Evolutionary conservation across 37 sponge, comb jelly and placozoan genomes (phyloP), one percentile per base, ranked within the genome.

Genomic region (Cladorhizidae sp.): DNA sequence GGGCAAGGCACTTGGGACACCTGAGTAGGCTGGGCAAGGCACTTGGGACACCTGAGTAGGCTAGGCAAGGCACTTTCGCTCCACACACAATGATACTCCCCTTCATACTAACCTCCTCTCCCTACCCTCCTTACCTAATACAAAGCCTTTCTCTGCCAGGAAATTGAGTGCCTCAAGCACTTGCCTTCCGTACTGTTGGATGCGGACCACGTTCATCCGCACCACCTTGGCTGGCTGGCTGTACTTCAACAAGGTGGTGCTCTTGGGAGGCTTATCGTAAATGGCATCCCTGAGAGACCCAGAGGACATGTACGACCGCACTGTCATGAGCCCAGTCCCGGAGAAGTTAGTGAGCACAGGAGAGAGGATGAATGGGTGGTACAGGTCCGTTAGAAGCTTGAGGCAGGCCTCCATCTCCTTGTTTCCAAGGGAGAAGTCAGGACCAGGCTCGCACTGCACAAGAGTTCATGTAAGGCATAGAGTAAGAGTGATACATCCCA

Each of bases 111-210:
- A n/a, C n/a, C n/a, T n/a, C n/a, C n/a, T n/a, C n/a, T n/a, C n/a
- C n/a, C n/a, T n/a, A n/a, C 20, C 7, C 9, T 20, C 25, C 89
- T 58, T 56, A 93, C 93, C 94, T n/a, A 84, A 64, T 6, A 88
- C 73, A 78, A 85, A 91, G n/a, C 95, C 95, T 70, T 89, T 89
- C 33, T 81, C 86, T 17, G 49, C 35, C 61, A 94, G 79, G 69
- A 85, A 94, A 25, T 85, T 69, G 74, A 94, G 69, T 21, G 77
- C 95, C 77, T 91, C 93, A 65, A 94, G 49, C n/a, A 94, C 80
- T 50, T 91, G 92, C 21, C 93, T 59, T 23, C 93, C 93, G 88
- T 85, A 94, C 32, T 56, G 82, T 17, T 33, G 22, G 40, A 88
- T 85, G 22, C 83, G 58, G 28, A 58, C 56, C 5, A 51, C 40